Conservation (phyloP, 1,140 invertebrate species). For the Yoshiicerus persimilis region DNA sequence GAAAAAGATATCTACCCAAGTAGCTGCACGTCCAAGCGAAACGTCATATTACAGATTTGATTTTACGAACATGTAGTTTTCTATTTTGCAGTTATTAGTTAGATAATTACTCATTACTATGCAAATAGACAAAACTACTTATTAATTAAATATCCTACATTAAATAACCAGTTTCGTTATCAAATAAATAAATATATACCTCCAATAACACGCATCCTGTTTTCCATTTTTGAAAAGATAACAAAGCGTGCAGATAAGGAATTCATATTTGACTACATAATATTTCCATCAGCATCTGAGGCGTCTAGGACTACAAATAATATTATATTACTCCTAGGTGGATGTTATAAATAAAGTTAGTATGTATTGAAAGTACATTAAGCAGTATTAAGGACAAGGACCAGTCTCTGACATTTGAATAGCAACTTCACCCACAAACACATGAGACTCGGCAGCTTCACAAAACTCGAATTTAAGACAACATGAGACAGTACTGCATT, state of each 20-base stretch:
- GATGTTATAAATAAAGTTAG: not conserved
- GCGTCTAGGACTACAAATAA: no score
- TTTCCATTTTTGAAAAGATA: not conserved
- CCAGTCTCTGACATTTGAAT: not conserved
- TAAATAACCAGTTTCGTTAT: not conserved
- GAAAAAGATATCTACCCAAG: no score
- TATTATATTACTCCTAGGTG: no score
- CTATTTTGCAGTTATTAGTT: not conserved
- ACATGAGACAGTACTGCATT: not conserved
- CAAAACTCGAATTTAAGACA: not conserved
- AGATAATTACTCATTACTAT: not conserved
- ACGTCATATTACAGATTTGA: no score
- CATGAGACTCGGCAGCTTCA: not conserved
- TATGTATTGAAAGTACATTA: not conserved
- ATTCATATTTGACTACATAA: not conserved
- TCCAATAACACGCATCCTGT: not conserved
- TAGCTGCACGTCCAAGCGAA: no score
- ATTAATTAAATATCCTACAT: not conserved
- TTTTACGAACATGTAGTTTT: not conserved
- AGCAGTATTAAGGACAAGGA: slow-evolving; percentile 28
- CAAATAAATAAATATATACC: not conserved
- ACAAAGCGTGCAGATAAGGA: not conserved
- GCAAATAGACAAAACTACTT: not conserved
- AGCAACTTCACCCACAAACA: not conserved
- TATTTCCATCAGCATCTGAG: no score